Evolutionary conservation across 2,888 invertebrate species (phyloP).

Genomic region (Caenorhabditis uteleia): DNA sequence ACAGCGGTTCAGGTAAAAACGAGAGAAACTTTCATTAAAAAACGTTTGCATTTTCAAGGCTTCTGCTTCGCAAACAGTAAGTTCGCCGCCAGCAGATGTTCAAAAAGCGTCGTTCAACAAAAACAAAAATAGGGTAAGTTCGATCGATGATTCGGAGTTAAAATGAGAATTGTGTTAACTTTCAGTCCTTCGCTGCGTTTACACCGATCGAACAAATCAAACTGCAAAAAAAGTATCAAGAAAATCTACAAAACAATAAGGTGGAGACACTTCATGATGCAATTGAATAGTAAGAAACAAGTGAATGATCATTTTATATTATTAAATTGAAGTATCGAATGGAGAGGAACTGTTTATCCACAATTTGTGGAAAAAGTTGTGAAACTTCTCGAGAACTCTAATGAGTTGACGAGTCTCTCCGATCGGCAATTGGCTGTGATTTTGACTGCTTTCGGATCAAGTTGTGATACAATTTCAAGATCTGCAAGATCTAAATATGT

Average conservation of each 20-base stretch:
- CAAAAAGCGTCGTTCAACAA: too few relatives aligned
- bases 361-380: conserved; percentile 22
- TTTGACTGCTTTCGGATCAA: conserved; percentile 23
- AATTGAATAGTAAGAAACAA: conserved; percentile 26
- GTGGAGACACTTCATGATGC: conserved; percentile 34
- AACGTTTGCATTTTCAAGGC: neutral
- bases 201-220: conserved; percentile 25
- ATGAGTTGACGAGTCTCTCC: conserved; percentile 15
- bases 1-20: conserved; percentile 7
- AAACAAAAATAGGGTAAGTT: too few relatives aligned
- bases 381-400: conserved; percentile 11
- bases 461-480: conserved; percentile 34
- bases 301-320: neutral
- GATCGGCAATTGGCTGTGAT: conserved; percentile 35
- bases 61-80: neutral
- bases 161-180: neutral
- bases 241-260: conserved; percentile 19
- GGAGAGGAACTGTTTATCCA: conserved; percentile 29
- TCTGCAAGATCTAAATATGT: conserved; percentile 13
- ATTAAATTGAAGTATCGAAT: conserved; percentile 29
- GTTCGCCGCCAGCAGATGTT: neutral
- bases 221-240: conserved; percentile 33
- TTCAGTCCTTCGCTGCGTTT: conserved; percentile 6
- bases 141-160: too few relatives aligned
- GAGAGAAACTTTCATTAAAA: neutral